Conservation (phyloP, 2,113 vertebrate genomes). For the Nibea coibor region DNA sequence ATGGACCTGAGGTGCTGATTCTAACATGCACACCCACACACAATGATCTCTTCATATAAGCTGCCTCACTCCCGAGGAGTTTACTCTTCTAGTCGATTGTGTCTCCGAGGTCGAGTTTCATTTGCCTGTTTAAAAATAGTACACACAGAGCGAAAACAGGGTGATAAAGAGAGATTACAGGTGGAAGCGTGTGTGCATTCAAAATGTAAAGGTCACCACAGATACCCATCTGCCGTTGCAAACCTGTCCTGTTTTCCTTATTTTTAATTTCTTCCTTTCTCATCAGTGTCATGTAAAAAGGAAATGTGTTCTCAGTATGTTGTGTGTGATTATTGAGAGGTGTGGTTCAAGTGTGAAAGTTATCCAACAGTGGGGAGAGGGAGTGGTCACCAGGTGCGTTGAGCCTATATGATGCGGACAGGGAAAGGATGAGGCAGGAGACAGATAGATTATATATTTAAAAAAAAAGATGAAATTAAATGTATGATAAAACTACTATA, state of each 20-base stretch:
- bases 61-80: slow-evolving; percentile 5
- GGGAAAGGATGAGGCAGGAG: slow-evolving; percentile 52
- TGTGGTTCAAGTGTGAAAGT: slow-evolving; percentile 51
- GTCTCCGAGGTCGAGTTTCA: slow-evolving; percentile 30
- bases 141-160: slow-evolving; percentile 5
- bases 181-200: slow-evolving; percentile 25
- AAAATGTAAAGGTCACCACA: slow-evolving; percentile 32
- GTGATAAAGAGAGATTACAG: slow-evolving; percentile 34
- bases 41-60: slow-evolving; percentile 10
- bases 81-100: slow-evolving; percentile 30
- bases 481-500: slow-evolving; percentile 70
- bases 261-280: slow-evolving; percentile 28
- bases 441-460: slow-evolving; percentile 56
- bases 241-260: slow-evolving; percentile 40
- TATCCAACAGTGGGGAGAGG: slow-evolving; percentile 33
- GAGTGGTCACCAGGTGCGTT: slow-evolving; percentile 35
- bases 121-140: slow-evolving; percentile 12
- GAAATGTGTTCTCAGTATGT: slow-evolving; percentile 57
- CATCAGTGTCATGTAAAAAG: slow-evolving; percentile 48
- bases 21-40: background rate
- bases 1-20: slow-evolving; percentile 59
- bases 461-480: slow-evolving; percentile 50
- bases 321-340: slow-evolving; percentile 62
- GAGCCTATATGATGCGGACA: slow-evolving; percentile 46
- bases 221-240: slow-evolving; percentile 28